Percentiles rank a stretch among this genome's conserved stretches.
phyloP scores from a whole-genome alignment of 2,888 invertebrate species.

The Synanthedon myopaeformis region DNA sequence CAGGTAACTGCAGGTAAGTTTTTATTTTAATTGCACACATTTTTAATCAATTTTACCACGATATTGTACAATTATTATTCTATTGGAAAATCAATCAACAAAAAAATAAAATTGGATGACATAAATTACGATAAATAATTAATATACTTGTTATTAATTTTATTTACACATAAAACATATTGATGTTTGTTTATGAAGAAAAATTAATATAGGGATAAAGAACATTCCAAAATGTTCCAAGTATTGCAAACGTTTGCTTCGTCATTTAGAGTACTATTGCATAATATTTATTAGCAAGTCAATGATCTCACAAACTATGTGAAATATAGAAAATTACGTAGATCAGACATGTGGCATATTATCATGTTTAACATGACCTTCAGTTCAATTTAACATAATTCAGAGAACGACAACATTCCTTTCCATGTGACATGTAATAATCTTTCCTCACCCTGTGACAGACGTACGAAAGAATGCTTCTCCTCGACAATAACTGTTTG shows the following conservation, averaged over 20 bases:
- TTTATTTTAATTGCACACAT: not conserved
- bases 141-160: no score
- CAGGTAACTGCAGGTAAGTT: not conserved
- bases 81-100: no score
- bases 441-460: conserved; percentile 10
- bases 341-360: not conserved
- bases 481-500: conserved; percentile 15
- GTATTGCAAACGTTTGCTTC: no score
- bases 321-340: not conserved
- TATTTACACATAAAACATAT: no score
- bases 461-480: conserved; percentile 19
- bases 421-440: not conserved
- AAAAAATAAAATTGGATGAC: no score
- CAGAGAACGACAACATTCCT: not conserved
- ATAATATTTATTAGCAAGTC: not conserved
- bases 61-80: no score
- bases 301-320: not conserved
- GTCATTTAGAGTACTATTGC: no score
- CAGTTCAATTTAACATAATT: not conserved
- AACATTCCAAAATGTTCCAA: no score
- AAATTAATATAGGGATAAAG: no score
- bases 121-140: no score
- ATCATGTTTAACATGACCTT: not conserved
- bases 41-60: not conserved
- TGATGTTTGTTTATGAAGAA: no score